Percentiles rank a stretch among this genome's conserved stretches.
These are phyloP conservation scores for Phrixothrix hirtus DNA, from an alignment of 2,888 invertebrate species.

Conservation along the genomic window DNA sequence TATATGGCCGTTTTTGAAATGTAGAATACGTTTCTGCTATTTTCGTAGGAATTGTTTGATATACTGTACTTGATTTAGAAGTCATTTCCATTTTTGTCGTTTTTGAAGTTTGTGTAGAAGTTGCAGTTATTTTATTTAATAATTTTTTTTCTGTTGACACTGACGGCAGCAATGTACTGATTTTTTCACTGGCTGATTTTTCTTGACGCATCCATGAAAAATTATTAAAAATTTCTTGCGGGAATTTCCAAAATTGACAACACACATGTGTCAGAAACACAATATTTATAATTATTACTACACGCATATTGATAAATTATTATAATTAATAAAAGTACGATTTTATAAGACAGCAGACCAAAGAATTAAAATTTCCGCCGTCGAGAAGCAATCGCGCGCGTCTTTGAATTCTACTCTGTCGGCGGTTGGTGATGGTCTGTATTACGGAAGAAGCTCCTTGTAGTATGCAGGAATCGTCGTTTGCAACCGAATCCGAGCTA, in stretches of 20 bases:
- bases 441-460: constrained; percentile 50
- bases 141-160: too few species aligned
- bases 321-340: constrained; percentile 3
- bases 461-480: constrained; percentile 42
- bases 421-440: constrained; percentile 52
- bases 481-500: constrained; percentile 47
- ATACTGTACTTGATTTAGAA: neutral
- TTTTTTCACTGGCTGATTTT: constrained; percentile 37
- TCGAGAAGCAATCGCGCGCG: constrained; percentile 41
- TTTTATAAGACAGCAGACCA: constrained; percentile 17
- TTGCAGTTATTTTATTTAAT: constrained; percentile 15
- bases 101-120: constrained; percentile 5
- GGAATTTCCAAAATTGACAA: constrained; percentile 50
- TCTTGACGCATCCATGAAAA: constrained; percentile 48
- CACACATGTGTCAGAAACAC: constrained; percentile 46
- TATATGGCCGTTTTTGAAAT: constrained; percentile 16
- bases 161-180: constrained; percentile 18
- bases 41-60: neutral
- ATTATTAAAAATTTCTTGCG: constrained; percentile 44
- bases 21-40: constrained; percentile 11
- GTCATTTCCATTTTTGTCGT: constrained; percentile 7
- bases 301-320: constrained; percentile 39
- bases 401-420: constrained; percentile 45
- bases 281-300: constrained; percentile 37
- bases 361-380: constrained; percentile 36